Evolutionary conservation across 2,797 vertebrate genomes (phyloP).

Genomic region (Scarus forsteni): DNA sequence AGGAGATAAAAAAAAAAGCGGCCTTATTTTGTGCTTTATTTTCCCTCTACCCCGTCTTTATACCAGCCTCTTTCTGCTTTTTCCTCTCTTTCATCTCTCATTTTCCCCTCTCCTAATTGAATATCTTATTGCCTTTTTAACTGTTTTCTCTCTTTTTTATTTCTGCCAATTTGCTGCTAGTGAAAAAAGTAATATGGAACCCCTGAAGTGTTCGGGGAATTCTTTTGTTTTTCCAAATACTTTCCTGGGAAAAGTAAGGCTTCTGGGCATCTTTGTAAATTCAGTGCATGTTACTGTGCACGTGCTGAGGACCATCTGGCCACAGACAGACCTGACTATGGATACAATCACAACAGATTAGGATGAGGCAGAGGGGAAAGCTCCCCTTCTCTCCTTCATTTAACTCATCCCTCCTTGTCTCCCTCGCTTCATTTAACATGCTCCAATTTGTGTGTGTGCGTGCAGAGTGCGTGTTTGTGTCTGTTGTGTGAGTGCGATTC

Average conservation of each 20-base stretch:
- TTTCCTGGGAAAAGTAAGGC: slow-evolving; percentile 44
- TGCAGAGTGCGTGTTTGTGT: neutral
- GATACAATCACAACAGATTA: slow-evolving; percentile 79
- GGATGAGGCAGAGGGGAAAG: slow-evolving; percentile 76
- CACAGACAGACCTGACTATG: slow-evolving; percentile 62
- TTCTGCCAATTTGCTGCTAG: slow-evolving; percentile 37
- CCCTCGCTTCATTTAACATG: slow-evolving; percentile 77
- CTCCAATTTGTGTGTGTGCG: slow-evolving; percentile 52
- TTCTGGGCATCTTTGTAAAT: slow-evolving; percentile 31
- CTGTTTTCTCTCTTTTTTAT: slow-evolving; percentile 16
- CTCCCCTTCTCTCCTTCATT: slow-evolving; percentile 80
- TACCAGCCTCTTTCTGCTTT: slow-evolving; percentile 35
- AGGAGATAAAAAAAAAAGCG: slow-evolving; percentile 62
- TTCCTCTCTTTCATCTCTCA: slow-evolving; percentile 49
- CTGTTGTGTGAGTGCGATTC: slow-evolving; percentile 3
- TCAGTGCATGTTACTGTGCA: slow-evolving; percentile 22
- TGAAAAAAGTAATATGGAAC: slow-evolving; percentile 22
- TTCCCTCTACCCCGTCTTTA: slow-evolving; percentile 34
- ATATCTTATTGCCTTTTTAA: slow-evolving; percentile 39
- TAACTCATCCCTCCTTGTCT: slow-evolving; percentile 76
- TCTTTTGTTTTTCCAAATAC: slow-evolving; percentile 32
- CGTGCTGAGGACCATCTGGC: slow-evolving; percentile 71
- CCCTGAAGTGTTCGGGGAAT: slow-evolving; percentile 35
- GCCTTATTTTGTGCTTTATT: slow-evolving; percentile 66
- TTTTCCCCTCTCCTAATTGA: slow-evolving; percentile 34